Percentiles rank a stretch among this genome's conserved stretches.
Conservation (phyloP, 2,888 invertebrate genomes). For the Ceraclea dissimilis region DNA sequence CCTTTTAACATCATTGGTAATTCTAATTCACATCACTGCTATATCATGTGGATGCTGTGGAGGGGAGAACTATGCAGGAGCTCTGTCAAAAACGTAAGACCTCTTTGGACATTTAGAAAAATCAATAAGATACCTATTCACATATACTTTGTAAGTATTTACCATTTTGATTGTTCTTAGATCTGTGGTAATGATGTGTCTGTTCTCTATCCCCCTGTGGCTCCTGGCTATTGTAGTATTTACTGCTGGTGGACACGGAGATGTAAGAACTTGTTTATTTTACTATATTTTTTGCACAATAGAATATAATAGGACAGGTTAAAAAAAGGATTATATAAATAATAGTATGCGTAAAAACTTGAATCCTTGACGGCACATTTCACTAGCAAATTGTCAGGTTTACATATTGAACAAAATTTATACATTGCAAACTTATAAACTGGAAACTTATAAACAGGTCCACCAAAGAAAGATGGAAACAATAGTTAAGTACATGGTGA, state of each 20-base stretch:
- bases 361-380: no score
- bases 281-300: no score
- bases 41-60: slow-evolving; percentile 38
- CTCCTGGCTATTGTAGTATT: slow-evolving; percentile 48
- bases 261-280: slow-evolving; percentile 34
- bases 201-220: slow-evolving; percentile 56
- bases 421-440: no score
- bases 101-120: neutral
- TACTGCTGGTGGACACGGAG: slow-evolving; percentile 57
- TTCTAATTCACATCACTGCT: slow-evolving; percentile 26
- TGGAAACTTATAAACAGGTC: no score
- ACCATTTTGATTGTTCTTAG: slow-evolving; percentile 31
- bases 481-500: no score
- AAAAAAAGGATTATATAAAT: no score
- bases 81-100: slow-evolving; percentile 31
- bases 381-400: no score
- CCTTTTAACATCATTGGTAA: slow-evolving; percentile 12
- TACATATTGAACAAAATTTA: no score
- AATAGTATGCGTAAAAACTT: no score
- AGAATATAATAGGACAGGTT: no score
- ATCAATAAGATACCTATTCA: neutral
- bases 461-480: no score
- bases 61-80: slow-evolving; percentile 34
- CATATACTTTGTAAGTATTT: neutral
- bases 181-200: slow-evolving; percentile 49